Conservation (phyloP, 2,113 vertebrate genomes). For the Eublepharis macularius region DNA sequence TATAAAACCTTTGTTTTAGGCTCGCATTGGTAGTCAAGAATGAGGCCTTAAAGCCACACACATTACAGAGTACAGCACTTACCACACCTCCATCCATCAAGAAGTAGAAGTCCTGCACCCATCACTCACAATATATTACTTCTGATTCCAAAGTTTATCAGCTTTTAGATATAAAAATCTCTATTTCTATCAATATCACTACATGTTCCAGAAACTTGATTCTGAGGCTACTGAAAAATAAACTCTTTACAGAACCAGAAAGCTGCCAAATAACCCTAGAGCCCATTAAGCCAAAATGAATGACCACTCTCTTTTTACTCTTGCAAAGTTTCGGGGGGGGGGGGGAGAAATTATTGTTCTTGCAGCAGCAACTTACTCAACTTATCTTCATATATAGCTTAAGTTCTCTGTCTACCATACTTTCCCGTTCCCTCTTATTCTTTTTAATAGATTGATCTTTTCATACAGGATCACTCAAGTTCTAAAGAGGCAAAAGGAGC, state of each 20-base stretch:
- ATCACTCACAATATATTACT: not conserved
- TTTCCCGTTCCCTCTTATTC: not conserved
- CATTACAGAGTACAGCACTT: not conserved
- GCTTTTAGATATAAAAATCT: not conserved
- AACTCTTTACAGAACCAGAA: not conserved
- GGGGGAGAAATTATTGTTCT: not conserved
- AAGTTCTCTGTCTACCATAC: not conserved
- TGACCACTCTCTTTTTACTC: not conserved
- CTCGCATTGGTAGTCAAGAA: not conserved
- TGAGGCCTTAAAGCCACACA: not conserved
- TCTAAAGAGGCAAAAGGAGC: slow-evolving; percentile 3
- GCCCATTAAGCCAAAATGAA: not conserved
- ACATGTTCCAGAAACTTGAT: not conserved
- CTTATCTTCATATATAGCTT: not conserved
- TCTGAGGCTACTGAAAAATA: slow-evolving; percentile 8
- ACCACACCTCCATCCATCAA: too few relatives aligned
- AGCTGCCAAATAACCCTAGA: slow-evolving; percentile 4
- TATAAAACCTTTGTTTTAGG: not conserved
- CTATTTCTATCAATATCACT: not conserved
- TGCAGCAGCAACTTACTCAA: not conserved
- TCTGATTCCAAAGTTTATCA: not conserved
- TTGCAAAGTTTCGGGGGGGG: not conserved
- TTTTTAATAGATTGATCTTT: not conserved
- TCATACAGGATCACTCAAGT: not conserved
- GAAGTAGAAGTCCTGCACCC: not conserved